Base-by-base conservation (phyloP, 2,888 invertebrate genomes). In the Zygogramma bicolorata region DNA sequence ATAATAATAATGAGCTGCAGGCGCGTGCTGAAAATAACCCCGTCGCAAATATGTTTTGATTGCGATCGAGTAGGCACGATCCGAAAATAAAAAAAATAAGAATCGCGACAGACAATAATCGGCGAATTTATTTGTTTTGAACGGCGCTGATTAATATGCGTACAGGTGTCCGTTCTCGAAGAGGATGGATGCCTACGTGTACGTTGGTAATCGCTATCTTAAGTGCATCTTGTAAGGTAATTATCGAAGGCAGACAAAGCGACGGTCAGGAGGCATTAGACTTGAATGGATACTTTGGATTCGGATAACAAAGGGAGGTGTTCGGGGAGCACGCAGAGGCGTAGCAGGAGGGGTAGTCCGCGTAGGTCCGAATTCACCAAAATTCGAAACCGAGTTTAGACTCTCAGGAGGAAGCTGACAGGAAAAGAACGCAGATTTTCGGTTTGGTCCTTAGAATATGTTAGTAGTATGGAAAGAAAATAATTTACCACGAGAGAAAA, bases 171-270 rank as follows among this genome's bases (percentile, higher is more conserved):
- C 61, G 74, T 59, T 57, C 68, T 71, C 59, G 65, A 22, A 63
- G n/a, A 63, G 63, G 49, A 63, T 42, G 46, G 46, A 69, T n/a
- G n/a, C n/a, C n/a, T n/a, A n/a, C n/a, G n/a, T 63, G 60, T 68
- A 66, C 62, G 63, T 65, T 62, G 40, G 61, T 68, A 74, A 66
- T 65, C 57, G 69, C 61, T 72, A 75, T 73, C 75, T 73, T 65
- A 70, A 71, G 70, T 73, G 71, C 68, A 75, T 75, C 75, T 73
- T 66, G 66, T 69, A 66, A 65, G 63, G 63, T 63, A 63, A 63
- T 63, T 63, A 29, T 65, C 62, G 65, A 75, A 73, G 59, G 68
- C 66, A 73, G 72, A 69, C 72, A 73, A 73, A 73, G 68, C 68
- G 66, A 67, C 40, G 68, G 62, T 61, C 68, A 38, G 40, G 29